phyloP scores from a whole-genome alignment of 92 coral and sea anemone species.

The Heliopora coerulea region DNA sequence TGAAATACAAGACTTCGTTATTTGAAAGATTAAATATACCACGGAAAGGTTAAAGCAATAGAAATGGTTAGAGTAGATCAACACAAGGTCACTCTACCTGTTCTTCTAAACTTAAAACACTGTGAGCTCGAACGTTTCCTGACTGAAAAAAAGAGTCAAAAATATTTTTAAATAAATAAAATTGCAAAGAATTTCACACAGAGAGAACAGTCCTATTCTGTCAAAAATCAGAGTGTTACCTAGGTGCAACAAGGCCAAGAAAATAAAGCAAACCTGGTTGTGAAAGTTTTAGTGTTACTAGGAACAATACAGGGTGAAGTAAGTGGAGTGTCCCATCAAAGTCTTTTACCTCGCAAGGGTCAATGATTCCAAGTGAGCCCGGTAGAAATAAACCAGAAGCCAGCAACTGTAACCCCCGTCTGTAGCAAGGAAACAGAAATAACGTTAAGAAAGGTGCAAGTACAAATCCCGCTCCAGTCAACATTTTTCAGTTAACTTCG shows the following conservation, averaged over 20 bases:
- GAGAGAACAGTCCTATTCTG: too few species aligned
- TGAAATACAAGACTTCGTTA: too few species aligned
- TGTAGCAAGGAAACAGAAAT: conserved; percentile 23
- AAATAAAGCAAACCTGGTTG: too few species aligned
- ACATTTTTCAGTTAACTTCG: too few species aligned
- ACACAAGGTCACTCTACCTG: conserved; percentile 54
- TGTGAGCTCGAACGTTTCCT: conserved; percentile 94
- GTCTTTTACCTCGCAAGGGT: conserved; percentile 94
- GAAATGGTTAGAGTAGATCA: not conserved
- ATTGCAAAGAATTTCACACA: too few species aligned
- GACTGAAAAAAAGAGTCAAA: conserved; percentile 51
- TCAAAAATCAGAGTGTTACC: too few species aligned
- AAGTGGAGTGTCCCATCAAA: too few species aligned
- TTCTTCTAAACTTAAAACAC: conserved; percentile 90
- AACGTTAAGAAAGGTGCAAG: too few species aligned
- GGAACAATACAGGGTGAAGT: not conserved
- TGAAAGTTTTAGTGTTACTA: not conserved
- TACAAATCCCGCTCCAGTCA: too few species aligned
- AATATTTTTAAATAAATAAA: not conserved
- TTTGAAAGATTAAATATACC: too few species aligned
- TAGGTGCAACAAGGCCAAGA: too few species aligned
- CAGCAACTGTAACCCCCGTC: conserved; percentile 93
- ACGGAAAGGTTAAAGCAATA: not conserved
- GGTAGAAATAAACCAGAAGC: conserved; percentile 91
- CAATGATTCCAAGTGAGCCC: conserved; percentile 92